Evolutionary conservation across 2,888 invertebrate genomes (phyloP).

Genomic region (Spodoptera picta): DNA sequence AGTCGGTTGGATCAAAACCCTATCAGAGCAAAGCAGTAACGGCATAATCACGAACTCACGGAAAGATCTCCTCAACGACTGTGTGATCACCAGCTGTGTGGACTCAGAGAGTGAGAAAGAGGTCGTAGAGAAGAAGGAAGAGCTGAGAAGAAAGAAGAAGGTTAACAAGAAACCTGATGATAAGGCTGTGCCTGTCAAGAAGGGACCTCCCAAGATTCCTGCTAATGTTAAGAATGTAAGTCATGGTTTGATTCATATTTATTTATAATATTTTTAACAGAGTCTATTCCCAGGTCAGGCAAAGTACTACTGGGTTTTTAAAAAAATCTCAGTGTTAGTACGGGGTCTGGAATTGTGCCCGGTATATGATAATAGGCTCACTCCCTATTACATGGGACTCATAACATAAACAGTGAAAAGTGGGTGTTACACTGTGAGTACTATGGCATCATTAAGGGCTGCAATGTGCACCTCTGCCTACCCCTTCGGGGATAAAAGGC

Average conservation of each 20-base stretch:
- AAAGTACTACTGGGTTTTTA: too few species aligned
- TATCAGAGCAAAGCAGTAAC: slow-evolving; percentile 78
- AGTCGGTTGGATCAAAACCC: slow-evolving; percentile 80
- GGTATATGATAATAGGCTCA: too few species aligned
- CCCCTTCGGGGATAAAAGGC: too few species aligned
- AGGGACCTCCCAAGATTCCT: slow-evolving; percentile 66
- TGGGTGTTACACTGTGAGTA: too few species aligned
- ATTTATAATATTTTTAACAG: too few species aligned
- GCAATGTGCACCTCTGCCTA: too few species aligned
- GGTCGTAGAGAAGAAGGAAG: slow-evolving; percentile 67
- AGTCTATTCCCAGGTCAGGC: too few species aligned
- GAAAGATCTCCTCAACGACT: slow-evolving; percentile 85
- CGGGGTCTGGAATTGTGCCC: too few species aligned
- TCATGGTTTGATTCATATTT: background rate
- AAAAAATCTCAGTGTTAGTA: too few species aligned
- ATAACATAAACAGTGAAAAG: too few species aligned
- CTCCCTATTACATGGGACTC: too few species aligned
- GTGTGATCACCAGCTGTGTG: slow-evolving; percentile 72
- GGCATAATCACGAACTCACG: slow-evolving; percentile 81
- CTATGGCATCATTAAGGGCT: too few species aligned
- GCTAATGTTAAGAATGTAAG: slow-evolving; percentile 77
- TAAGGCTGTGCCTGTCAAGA: slow-evolving; percentile 63
- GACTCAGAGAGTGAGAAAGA: slow-evolving; percentile 71
- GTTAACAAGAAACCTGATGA: slow-evolving; percentile 69
- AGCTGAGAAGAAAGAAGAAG: slow-evolving; percentile 55